Base-by-base conservation (phyloP, 2,888 invertebrate genomes). In the Platynereis dumerilii region DNA sequence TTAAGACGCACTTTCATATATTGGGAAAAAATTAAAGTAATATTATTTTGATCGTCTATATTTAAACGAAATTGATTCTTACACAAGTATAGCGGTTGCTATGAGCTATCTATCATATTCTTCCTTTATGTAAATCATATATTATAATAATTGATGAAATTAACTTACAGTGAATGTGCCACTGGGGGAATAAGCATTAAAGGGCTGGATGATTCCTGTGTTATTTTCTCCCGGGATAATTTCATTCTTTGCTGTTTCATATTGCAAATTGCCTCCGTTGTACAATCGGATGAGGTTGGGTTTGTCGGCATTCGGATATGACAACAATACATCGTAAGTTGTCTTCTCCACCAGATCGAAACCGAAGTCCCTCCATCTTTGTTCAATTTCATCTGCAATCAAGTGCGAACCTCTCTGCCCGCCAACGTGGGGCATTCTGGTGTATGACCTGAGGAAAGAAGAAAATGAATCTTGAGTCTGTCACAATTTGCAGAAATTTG, bases 151-250 rank as follows among this genome's bases (percentile, higher is more conserved):
- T n/a, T n/a, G n/a, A n/a, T n/a, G n/a, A n/a, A n/a, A n/a, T n/a
- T n/a, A n/a, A 34, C 5, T 44, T 57, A 70, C 70, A 65, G 59
- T 28, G 1, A 66, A 68, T 59, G 71, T 68, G 20, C 78, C 78
- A 2, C 75, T 69, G 1, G 76, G 70, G 0, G 80, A 76, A 67
- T 74, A 80, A 15, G 80, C 78, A 60, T 80, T 78, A 64, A 75
- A 80, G 3, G 78, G 77, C 27, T 75, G 78, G 1, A 79, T 74
- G 7, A 76, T 75, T 52, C 74, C 72, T 20, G 72, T 62, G 26
- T 74, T 70, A 62, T 77, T 74, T 64, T 78, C 74, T 3, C 69
- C 73, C 20, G 72, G 69, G n/a, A 7, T 34, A 12, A 68, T 68
- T 60, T 74, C 76, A n/a, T 28, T 62, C 28, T 63, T 55, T 1